Conservation (phyloP, 2,113 vertebrate species). For the Zonotrichia leucophrys region DNA sequence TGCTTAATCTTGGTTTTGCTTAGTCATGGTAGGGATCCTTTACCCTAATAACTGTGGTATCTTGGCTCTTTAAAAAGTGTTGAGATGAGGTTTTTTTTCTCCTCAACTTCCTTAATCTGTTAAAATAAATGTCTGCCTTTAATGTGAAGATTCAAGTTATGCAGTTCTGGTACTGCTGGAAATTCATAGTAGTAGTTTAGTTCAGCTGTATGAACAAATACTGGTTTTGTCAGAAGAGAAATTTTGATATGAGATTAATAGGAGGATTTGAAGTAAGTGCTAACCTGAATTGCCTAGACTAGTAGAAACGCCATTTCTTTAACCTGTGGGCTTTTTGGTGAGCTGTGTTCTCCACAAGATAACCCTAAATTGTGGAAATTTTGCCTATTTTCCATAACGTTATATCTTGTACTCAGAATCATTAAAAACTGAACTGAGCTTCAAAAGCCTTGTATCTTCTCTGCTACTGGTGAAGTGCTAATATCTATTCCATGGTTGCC, state of each 20-base stretch:
- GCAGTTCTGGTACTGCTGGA: neutral
- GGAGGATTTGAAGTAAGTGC: neutral
- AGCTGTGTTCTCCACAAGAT: neutral
- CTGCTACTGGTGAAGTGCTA: neutral
- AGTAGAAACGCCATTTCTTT: neutral
- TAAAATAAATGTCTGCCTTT: neutral
- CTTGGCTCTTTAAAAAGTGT: neutral
- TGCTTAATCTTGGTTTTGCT: slow-evolving; percentile 59
- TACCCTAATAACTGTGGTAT: neutral
- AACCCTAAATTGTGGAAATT: neutral
- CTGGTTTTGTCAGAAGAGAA: neutral
- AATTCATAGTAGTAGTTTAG: neutral
- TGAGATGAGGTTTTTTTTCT: neutral
- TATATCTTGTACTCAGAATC: neutral
- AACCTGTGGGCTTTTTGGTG: neutral
- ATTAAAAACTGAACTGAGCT: neutral
- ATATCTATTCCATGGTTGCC: neutral
- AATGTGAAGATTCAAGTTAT: neutral
- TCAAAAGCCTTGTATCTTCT: neutral
- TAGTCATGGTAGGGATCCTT: slow-evolving; percentile 56
- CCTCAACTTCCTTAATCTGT: neutral
- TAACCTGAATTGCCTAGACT: neutral
- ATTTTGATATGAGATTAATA: neutral
- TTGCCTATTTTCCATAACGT: neutral
- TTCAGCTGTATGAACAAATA: neutral